Evolutionary conservation across 2,797 vertebrate genomes (phyloP).

Genomic region (Sebastes elongatus): DNA sequence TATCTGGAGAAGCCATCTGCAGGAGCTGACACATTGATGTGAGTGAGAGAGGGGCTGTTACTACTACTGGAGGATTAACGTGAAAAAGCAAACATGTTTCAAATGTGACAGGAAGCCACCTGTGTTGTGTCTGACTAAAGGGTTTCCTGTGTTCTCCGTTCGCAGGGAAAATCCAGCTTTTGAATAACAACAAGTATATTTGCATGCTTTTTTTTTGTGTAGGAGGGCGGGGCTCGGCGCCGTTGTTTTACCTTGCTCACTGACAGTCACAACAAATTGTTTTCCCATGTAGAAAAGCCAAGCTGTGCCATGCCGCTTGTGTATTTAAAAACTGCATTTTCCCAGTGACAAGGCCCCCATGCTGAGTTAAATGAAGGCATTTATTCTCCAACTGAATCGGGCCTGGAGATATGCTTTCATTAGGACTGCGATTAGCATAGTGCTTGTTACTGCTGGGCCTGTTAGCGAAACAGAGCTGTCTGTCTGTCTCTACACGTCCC

Average conservation of each 20-base stretch:
- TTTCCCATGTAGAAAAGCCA: slow-evolving; percentile 61
- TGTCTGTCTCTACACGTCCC: slow-evolving; percentile 60
- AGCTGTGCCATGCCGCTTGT: slow-evolving; percentile 66
- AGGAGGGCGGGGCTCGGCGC: not conserved
- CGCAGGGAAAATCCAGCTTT: slow-evolving; percentile 10
- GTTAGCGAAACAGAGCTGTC: slow-evolving; percentile 69
- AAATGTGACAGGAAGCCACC: slow-evolving; percentile 28
- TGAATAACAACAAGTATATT: slow-evolving; percentile 13
- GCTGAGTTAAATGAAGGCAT: slow-evolving; percentile 82
- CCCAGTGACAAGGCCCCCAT: slow-evolving; percentile 63
- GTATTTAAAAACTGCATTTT: slow-evolving; percentile 79
- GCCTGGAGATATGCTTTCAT: slow-evolving; percentile 80
- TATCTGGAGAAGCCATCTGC: slow-evolving; percentile 61
- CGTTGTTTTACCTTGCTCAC: slow-evolving; percentile 39
- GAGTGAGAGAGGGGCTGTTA: not conserved
- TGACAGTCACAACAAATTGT: slow-evolving; percentile 64
- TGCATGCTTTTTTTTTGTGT: slow-evolving; percentile 1
- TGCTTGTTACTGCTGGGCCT: slow-evolving; percentile 77
- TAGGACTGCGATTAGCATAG: slow-evolving; percentile 82
- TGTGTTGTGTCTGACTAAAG: slow-evolving; percentile 19
- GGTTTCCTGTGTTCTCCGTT: not conserved
- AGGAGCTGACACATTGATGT: slow-evolving; percentile 48
- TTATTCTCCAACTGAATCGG: slow-evolving; percentile 74
- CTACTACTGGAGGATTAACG: slow-evolving; percentile 26
- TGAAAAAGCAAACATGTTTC: slow-evolving; percentile 13